Evolutionary conservation across 1,140 invertebrate species (phyloP).

Genomic region (Ooceraea biroi): DNA sequence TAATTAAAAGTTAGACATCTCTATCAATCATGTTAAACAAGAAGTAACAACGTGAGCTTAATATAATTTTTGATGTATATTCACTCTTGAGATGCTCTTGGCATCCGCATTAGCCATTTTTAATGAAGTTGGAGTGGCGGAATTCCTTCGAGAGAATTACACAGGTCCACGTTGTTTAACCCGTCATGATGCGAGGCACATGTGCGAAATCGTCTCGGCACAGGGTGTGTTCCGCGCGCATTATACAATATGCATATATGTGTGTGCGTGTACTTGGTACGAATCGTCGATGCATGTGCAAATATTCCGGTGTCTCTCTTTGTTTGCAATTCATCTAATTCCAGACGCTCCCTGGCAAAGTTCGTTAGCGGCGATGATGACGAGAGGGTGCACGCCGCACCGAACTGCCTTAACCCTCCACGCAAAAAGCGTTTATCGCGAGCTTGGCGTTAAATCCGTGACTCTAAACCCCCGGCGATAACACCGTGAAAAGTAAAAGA

Average conservation of each 20-base stretch:
- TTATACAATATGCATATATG: background rate
- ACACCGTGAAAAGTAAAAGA: conserved; percentile 28
- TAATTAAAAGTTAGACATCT: too few species aligned
- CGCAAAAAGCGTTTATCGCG: conserved; percentile 35
- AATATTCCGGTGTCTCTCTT: conserved; percentile 46
- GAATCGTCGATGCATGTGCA: conserved; percentile 45
- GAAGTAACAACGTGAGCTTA: too few species aligned
- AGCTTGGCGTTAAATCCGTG: conserved; percentile 24
- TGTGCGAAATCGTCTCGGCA: background rate
- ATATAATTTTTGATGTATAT: too few species aligned
- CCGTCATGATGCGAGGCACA: background rate
- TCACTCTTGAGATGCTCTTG: background rate
- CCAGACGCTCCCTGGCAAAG: conserved; percentile 25
- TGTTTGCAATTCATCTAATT: conserved; percentile 70
- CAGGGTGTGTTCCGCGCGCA: background rate
- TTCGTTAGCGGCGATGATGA: conserved; percentile 36
- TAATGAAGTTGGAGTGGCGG: background rate
- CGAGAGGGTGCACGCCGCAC: conserved; percentile 1
- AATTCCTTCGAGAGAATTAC: conserved; percentile 25
- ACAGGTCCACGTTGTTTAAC: conserved; percentile 15
- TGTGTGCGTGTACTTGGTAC: background rate
- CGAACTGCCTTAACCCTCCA: conserved; percentile 7
- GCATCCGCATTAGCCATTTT: conserved; percentile 14
- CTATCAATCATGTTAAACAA: too few species aligned
- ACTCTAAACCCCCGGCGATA: conserved; percentile 32